A percentile compares a stretch with the other conserved stretches of the same genome.
phyloP scores from a whole-genome alignment of 1,140 invertebrate genomes.

The Uloborus diversus region DNA sequence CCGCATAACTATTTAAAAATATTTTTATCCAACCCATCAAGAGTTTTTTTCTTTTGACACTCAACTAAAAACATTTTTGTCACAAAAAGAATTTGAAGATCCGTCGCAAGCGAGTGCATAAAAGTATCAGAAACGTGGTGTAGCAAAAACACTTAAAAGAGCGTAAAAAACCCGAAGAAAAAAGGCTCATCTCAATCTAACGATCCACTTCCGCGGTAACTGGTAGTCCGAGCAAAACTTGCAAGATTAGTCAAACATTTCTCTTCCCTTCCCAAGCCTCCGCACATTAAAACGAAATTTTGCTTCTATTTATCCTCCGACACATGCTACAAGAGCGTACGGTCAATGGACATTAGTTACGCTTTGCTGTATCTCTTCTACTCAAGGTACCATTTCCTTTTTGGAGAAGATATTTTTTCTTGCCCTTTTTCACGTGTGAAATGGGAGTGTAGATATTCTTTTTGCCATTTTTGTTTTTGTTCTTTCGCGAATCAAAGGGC shows the following conservation, averaged over 20 bases:
- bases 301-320: slow-evolving; percentile 22
- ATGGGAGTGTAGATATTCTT: slow-evolving; percentile 8
- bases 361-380: slow-evolving; percentile 29
- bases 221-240: background rate
- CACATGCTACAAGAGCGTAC: background rate
- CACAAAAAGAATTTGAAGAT: no score
- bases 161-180: background rate
- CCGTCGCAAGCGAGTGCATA: no score
- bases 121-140: no score
- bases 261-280: background rate
- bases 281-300: background rate
- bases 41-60: no score
- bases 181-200: slow-evolving; percentile 8
- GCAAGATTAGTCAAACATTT: slow-evolving; percentile 44
- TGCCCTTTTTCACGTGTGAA: slow-evolving; percentile 53
- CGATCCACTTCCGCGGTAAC: slow-evolving; percentile 23
- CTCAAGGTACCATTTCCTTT: slow-evolving; percentile 22
- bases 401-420: background rate
- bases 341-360: slow-evolving; percentile 49
- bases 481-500: slow-evolving; percentile 1
- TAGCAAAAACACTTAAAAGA: no score
- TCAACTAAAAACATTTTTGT: no score
- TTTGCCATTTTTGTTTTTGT: slow-evolving; percentile 10
- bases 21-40: no score
- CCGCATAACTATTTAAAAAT: no score